Evolutionary conservation across 2,113 vertebrate genomes (phyloP).

Genomic region (Butorides virescens): DNA sequence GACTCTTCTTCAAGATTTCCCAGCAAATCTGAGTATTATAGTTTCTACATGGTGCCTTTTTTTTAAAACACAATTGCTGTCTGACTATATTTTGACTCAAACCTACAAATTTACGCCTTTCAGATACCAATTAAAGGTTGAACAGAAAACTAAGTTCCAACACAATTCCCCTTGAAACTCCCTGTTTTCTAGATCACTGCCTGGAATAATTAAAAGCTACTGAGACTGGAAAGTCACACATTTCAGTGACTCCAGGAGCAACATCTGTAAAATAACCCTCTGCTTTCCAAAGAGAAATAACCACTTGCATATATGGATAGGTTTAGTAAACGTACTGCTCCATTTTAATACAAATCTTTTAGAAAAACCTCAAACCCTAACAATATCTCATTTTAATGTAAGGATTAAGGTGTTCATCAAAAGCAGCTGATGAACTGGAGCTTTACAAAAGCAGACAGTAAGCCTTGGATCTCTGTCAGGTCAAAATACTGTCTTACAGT

Average conservation of each 20-base stretch:
- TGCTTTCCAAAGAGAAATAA: background rate
- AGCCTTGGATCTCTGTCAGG: background rate
- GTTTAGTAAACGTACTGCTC: background rate
- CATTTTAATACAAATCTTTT: background rate
- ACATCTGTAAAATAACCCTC: background rate
- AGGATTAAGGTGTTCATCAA: background rate
- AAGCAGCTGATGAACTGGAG: background rate
- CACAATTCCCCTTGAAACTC: background rate
- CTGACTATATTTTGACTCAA: background rate
- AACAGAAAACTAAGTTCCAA: background rate
- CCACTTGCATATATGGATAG: background rate
- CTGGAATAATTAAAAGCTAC: background rate
- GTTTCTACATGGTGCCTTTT: background rate
- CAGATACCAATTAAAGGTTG: background rate
- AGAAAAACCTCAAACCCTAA: background rate
- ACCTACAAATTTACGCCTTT: background rate
- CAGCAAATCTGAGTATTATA: background rate
- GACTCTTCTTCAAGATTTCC: background rate
- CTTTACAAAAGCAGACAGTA: background rate
- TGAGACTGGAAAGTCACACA: background rate
- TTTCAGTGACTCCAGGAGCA: background rate
- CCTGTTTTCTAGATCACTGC: background rate
- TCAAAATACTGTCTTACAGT: background rate
- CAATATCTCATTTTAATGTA: background rate
- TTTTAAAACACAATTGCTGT: background rate